Evolutionary conservation across 1,140 invertebrate species (phyloP).

Genomic region (Nomia melanderi): DNA sequence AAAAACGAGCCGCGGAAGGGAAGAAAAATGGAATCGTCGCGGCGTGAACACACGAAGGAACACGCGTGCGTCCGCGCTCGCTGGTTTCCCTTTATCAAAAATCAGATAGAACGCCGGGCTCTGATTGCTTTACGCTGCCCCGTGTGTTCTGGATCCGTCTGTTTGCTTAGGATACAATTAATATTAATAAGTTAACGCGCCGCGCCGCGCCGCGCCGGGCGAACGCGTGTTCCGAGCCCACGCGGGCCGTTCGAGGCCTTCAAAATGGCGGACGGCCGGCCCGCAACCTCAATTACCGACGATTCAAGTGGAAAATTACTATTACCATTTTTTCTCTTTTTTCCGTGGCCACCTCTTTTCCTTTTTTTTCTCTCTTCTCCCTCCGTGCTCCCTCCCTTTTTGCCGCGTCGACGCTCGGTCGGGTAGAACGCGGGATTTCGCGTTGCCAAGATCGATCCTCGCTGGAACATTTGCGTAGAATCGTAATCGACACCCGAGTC

Average conservation of each 20-base stretch:
- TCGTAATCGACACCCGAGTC: too few relatives aligned
- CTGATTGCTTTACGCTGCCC: slow-evolving; percentile 11
- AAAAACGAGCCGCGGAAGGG: neutral
- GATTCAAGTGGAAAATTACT: neutral
- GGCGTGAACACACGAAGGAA: too few relatives aligned
- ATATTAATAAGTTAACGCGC: neutral
- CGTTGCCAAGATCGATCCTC: too few relatives aligned
- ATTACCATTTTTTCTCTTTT: too few relatives aligned
- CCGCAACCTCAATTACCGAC: neutral
- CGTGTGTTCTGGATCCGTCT: neutral
- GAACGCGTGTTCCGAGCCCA: too few relatives aligned
- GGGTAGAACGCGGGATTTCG: too few relatives aligned
- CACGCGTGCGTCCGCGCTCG: neutral
- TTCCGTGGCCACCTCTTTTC: too few relatives aligned
- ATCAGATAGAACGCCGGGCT: slow-evolving; percentile 15
- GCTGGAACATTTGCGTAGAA: too few relatives aligned
- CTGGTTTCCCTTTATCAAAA: slow-evolving; percentile 10
- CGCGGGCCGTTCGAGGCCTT: too few relatives aligned
- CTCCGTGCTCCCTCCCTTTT: too few relatives aligned
- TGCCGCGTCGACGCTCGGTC: too few relatives aligned
- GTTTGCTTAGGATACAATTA: slow-evolving; percentile 6
- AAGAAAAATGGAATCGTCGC: neutral
- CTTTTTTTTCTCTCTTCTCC: too few relatives aligned
- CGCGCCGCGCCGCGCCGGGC: neutral
- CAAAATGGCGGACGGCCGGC: neutral